Conservation (phyloP, 2,797 vertebrate species). For the Erpetoichthys calabaricus region DNA sequence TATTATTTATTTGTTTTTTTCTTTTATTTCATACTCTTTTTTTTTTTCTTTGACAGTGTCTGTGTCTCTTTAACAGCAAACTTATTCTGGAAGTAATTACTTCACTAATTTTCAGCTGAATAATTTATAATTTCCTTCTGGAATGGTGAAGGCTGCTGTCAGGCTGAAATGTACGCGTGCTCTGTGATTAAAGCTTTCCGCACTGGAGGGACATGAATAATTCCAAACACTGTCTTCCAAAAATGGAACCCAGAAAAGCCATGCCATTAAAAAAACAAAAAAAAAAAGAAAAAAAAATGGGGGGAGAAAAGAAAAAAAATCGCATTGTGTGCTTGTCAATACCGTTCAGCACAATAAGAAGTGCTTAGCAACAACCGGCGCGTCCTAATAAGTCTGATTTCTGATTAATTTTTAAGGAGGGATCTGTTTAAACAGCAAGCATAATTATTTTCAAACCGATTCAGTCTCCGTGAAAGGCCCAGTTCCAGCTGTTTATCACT, state of each 20-base stretch:
- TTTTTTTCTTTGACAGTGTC: neutral
- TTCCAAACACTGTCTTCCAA: neutral
- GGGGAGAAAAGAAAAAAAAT: neutral
- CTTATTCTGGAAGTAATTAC: neutral
- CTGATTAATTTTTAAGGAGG: no score
- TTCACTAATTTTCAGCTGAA: neutral
- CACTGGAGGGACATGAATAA: neutral
- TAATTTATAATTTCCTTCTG: slow-evolving; percentile 1
- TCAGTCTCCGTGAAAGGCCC: no score
- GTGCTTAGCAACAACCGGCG: neutral
- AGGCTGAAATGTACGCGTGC: neutral
- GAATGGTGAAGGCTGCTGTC: neutral
- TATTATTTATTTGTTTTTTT: no score
- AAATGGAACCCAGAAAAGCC: neutral
- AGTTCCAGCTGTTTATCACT: no score
- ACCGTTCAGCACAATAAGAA: neutral
- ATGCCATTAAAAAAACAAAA: neutral
- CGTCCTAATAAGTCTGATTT: no score
- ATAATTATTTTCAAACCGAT: no score
- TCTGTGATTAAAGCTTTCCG: neutral
- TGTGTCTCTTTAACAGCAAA: neutral
- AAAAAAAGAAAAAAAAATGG: neutral
- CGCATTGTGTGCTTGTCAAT: neutral
- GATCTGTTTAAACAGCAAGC: no score
- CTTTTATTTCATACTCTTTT: no score